Percentiles rank a stretch among this genome's conserved stretches.
Conservation (phyloP, 2,888 invertebrate genomes). For the Ichneumoninae sp. region DNA sequence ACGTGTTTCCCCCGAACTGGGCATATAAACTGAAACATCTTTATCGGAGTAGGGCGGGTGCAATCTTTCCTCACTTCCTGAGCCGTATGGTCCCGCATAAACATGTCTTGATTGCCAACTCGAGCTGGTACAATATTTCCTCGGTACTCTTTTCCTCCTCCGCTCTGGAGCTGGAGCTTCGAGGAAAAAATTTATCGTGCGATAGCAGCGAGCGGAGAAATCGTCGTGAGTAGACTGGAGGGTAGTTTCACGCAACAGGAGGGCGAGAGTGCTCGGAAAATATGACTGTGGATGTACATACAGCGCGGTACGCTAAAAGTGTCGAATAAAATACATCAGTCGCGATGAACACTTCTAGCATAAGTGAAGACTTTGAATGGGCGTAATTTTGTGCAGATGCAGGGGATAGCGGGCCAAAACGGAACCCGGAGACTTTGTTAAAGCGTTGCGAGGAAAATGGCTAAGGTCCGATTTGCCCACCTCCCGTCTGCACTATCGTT, state of each 20-base stretch:
- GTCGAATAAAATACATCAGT: background rate
- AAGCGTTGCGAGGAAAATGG: background rate
- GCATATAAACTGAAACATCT: conserved; percentile 12
- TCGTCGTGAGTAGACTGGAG: background rate
- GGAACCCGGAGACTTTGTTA: background rate
- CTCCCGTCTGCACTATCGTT: background rate
- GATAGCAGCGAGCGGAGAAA: background rate
- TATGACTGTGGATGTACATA: background rate
- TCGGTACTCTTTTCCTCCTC: background rate
- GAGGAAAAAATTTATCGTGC: background rate
- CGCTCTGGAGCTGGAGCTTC: too few relatives aligned
- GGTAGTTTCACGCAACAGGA: background rate
- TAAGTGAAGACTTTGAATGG: background rate
- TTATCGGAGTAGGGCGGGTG: background rate
- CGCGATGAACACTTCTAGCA: background rate
- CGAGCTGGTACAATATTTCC: conserved; percentile 1
- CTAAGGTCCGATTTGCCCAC: background rate
- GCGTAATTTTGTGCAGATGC: background rate
- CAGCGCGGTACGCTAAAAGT: background rate
- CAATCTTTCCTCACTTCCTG: conserved; percentile 17
- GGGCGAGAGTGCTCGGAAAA: background rate
- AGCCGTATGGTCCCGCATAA: conserved; percentile 1
- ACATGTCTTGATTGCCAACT: conserved; percentile 21
- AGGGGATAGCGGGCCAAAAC: background rate
- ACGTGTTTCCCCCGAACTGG: background rate